Conservation (phyloP, 2,888 invertebrate genomes). For the Mamestra brassicae region DNA sequence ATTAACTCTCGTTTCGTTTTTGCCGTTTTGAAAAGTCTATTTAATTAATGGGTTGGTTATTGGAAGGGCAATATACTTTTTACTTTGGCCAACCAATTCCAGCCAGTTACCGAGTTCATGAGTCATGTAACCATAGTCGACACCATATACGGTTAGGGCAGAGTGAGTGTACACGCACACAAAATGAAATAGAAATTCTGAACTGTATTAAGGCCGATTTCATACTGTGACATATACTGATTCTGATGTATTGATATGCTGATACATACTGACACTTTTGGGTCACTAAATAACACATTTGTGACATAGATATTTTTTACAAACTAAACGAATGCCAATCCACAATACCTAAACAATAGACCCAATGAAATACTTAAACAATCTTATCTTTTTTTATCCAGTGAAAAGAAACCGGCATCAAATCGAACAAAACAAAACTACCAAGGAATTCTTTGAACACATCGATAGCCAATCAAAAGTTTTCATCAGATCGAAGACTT, state of each 20-base stretch:
- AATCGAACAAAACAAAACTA: slow-evolving; percentile 5
- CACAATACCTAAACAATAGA: neutral
- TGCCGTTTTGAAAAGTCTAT: slow-evolving; percentile 31
- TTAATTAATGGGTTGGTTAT: slow-evolving; percentile 2
- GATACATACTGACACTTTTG: neutral
- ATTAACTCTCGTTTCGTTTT: slow-evolving; percentile 36
- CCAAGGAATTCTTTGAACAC: slow-evolving; percentile 10
- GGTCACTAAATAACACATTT: neutral
- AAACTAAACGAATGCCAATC: neutral
- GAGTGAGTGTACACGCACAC: neutral
- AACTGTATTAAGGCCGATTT: neutral
- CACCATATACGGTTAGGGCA: neutral
- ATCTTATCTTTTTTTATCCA: neutral
- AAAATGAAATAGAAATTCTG: neutral
- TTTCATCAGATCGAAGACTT: slow-evolving; percentile 50
- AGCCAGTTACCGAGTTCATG: neutral
- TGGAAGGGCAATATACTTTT: neutral
- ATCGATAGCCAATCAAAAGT: slow-evolving; percentile 41
- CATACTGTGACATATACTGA: no score
- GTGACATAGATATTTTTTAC: no score
- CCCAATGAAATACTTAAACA: slow-evolving; percentile 10
- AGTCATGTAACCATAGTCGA: neutral
- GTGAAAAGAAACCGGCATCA: neutral
- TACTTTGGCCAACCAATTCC: neutral
- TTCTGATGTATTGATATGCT: neutral